Evolutionary conservation across 2,113 vertebrate genomes (phyloP).

Genomic region (Psittacara wagleri): DNA sequence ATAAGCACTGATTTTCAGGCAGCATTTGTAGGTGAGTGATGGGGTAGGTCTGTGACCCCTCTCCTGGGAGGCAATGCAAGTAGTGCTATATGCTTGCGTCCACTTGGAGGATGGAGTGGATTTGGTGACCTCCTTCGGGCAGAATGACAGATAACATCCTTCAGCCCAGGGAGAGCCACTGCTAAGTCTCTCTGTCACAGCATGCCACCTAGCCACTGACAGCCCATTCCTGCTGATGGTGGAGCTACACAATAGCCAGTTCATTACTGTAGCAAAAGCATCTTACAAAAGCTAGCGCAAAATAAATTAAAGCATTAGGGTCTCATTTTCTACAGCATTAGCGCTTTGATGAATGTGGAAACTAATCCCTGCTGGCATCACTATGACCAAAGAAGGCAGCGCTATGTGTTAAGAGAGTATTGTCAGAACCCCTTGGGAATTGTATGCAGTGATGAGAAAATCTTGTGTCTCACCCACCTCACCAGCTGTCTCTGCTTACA

Average conservation of each 20-base stretch:
- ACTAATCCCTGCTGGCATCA: background rate
- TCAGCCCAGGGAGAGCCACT: background rate
- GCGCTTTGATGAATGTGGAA: background rate
- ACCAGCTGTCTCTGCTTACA: background rate
- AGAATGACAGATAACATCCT: background rate
- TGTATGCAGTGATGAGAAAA: background rate
- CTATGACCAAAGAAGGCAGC: background rate
- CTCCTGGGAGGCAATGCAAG: background rate
- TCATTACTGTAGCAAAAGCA: background rate
- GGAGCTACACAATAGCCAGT: background rate
- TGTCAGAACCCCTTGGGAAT: background rate
- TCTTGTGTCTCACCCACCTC: background rate
- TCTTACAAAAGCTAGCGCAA: background rate
- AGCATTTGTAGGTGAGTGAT: background rate
- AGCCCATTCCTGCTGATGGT: conserved; percentile 1
- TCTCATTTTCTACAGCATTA: conserved; percentile 37
- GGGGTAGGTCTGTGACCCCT: background rate
- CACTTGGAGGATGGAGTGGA: background rate
- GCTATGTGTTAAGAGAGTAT: background rate
- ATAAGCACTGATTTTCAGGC: background rate
- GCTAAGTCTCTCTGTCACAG: background rate
- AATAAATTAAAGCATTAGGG: conserved; percentile 8
- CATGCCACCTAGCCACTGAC: background rate
- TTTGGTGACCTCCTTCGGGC: background rate
- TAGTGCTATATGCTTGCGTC: background rate